Base-by-base conservation (phyloP, 1,140 invertebrate genomes). In the Charaxes varanes region DNA sequence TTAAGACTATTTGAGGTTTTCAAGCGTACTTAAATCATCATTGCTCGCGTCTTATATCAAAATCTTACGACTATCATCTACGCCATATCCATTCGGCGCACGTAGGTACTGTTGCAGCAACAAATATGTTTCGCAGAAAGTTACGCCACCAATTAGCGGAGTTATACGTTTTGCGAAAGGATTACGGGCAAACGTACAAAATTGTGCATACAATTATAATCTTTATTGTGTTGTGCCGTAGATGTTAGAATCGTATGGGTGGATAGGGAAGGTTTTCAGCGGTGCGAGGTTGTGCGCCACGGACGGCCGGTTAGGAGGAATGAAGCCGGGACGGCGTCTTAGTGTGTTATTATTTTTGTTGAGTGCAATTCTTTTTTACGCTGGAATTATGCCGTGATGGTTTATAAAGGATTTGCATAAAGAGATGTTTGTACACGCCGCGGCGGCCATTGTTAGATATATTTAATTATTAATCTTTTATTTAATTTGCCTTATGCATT, bases 141-240 rank as follows among this genome's bases (percentile, higher is more conserved):
- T 76, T 78, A 67, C 57, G 61, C 67, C 72, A 79, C 59, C 68
- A 79, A 79, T 79, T 79, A 79, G 49, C 40, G 31, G 37, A 52
- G 40, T 50, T 43, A 49, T 62, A 47, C 37, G 13, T 35, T 47
- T 35, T 24, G 17, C 35, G 40, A 52, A 60, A 44, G 52, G 48
- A 45, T 48, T 46, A 36, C 37, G 41, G 8, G 27, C 34, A 34
- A 14, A 14, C 30, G n/a, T n/a, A n/a, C 22, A 40, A 46, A 40
- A 18, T n/a, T 12, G 11, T 26, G 23, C 22, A 27, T 32, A 26
- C 27, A 48, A 57, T 54, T 57, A 31, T 52, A 23, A 47, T 36
- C 56, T 36, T 24, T 63, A 57, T 50, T 21, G n/a, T 13, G 8
- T 38, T 10, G 32, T n/a, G 14, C 27, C 7, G 13, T 45, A 56